A percentile compares a stretch with the other conserved stretches of the same genome.
These are phyloP conservation scores for Petrocephalus microphthalmus DNA, from an alignment of 2,113 vertebrate genomes.

Conservation along the genomic window DNA sequence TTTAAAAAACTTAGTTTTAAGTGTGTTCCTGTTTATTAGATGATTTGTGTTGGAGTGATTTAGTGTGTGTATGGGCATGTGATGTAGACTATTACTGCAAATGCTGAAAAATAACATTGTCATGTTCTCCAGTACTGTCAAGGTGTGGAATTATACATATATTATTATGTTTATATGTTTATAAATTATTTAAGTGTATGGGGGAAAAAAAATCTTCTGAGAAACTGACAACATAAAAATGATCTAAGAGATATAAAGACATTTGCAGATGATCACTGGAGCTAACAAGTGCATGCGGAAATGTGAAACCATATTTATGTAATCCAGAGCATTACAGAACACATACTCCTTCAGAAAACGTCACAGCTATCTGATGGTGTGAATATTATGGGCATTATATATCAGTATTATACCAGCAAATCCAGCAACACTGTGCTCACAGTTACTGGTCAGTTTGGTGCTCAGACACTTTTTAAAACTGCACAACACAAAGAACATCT, in stretches of 20 bases:
- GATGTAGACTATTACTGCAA: not conserved
- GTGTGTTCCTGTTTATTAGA: not conserved
- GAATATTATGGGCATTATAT: not conserved
- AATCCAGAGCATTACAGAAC: not conserved
- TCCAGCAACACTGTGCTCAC: not conserved
- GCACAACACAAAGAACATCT: not conserved
- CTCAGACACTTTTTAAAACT: not conserved
- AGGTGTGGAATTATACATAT: not conserved
- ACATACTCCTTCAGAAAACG: not conserved
- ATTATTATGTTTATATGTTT: too few species aligned
- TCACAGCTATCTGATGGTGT: not conserved
- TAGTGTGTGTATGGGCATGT: not conserved
- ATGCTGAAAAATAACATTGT: not conserved
- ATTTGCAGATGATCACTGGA: not conserved
- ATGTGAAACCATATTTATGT: not conserved
- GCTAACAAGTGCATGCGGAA: not conserved
- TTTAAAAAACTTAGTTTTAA: not conserved
- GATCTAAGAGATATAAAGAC: not conserved
- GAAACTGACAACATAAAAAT: not conserved
- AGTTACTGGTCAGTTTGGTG: not conserved
- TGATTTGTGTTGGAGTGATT: not conserved
- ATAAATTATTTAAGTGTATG: not conserved
- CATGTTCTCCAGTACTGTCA: not conserved
- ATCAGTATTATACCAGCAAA: not conserved
- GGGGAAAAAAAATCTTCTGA: not conserved